Conservation (phyloP, 2,113 vertebrate species). For the Erythrocercus mccallii region DNA sequence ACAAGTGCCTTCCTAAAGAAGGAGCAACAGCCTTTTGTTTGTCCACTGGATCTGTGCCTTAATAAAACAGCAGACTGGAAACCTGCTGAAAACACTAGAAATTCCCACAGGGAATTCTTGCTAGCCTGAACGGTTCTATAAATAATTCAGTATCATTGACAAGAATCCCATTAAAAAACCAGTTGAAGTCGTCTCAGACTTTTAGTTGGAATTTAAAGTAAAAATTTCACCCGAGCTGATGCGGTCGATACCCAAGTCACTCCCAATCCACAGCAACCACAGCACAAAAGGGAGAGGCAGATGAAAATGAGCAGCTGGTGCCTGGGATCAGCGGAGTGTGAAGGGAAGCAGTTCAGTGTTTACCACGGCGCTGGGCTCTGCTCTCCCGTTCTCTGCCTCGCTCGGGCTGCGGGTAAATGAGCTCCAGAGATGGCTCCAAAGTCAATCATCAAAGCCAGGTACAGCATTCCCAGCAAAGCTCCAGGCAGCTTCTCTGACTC, state of each 20-base stretch:
- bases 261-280: not conserved
- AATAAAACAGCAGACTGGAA: not conserved
- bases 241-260: not conserved
- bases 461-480: not conserved
- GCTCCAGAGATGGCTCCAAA: not conserved
- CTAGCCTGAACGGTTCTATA: not conserved
- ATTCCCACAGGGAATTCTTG: not conserved
- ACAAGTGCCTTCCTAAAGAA: not conserved
- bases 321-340: not conserved
- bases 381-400: not conserved
- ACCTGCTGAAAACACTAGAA: not conserved
- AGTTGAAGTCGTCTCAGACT: not conserved
- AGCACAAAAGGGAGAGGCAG: not conserved
- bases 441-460: not conserved
- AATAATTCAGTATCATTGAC: not conserved
- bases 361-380: not conserved
- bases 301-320: not conserved
- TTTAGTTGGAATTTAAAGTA: not conserved
- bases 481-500: accelerated
- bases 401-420: not conserved
- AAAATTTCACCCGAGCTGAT: not conserved
- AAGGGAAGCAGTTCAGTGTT: not conserved
- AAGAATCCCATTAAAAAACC: not conserved
- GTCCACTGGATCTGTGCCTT: not conserved
- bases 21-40: not conserved